Conservation (phyloP, 2,888 invertebrate species). For the Trichogramma dendrolimi region DNA sequence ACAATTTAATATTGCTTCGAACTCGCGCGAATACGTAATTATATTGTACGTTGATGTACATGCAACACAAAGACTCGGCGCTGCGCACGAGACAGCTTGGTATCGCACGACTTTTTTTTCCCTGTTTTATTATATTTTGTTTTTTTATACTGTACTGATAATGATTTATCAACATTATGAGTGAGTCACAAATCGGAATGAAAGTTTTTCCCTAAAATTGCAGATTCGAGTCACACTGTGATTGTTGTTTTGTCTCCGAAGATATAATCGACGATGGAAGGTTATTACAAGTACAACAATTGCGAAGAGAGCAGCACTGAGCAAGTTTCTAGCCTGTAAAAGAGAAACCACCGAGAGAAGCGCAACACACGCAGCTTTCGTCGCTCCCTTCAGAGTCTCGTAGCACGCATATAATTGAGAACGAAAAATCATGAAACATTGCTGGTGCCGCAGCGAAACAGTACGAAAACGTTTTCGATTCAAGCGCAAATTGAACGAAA, state of each 20-base stretch:
- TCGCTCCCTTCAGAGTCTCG: neutral
- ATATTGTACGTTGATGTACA: too few relatives aligned
- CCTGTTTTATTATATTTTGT: too few relatives aligned
- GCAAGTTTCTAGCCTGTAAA: too few relatives aligned
- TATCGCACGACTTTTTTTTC: too few relatives aligned
- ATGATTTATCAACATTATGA: too few relatives aligned
- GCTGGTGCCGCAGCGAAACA: conserved; percentile 21
- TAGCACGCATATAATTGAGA: neutral
- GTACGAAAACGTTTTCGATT: conserved; percentile 28
- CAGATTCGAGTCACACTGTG: neutral
- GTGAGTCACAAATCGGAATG: neutral
- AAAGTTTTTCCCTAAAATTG: neutral
- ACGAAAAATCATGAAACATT: conserved; percentile 16
- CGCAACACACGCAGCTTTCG: neutral
- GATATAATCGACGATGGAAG: neutral
- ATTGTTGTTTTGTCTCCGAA: neutral
- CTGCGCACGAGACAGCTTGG: too few relatives aligned
- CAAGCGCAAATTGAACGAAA: conserved; percentile 17
- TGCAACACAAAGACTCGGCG: too few relatives aligned
- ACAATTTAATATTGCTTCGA: too few relatives aligned
- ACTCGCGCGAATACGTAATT: too few relatives aligned
- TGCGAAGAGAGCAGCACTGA: too few relatives aligned
- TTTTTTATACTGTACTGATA: too few relatives aligned
- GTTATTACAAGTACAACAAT: neutral
- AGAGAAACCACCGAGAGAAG: neutral